A percentile compares a stretch with the other conserved stretches of the same genome.
Conservation (phyloP, 2,888 invertebrate species). For the Phania funesta region DNA sequence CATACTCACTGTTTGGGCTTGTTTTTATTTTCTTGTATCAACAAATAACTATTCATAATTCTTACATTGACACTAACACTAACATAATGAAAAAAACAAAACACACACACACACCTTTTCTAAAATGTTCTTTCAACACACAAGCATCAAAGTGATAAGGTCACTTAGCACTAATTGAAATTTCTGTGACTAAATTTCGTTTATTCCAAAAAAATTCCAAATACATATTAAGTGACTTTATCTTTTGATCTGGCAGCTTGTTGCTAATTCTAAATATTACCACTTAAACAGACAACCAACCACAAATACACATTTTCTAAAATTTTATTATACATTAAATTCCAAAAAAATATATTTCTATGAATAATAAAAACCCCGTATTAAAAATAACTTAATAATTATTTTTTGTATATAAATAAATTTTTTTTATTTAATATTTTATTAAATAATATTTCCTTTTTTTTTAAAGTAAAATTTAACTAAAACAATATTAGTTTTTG, state of each 20-base stretch:
- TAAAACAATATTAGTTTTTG: constrained; percentile 44
- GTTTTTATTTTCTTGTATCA: not conserved
- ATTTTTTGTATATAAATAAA: constrained; percentile 49
- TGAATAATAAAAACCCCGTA: constrained; percentile 10
- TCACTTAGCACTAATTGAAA: no score
- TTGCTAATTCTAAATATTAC: constrained; percentile 18
- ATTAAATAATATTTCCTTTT: constrained; percentile 28
- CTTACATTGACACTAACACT: no score
- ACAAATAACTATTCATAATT: constrained; percentile 49
- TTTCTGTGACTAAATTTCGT: no score
- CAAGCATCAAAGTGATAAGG: no score
- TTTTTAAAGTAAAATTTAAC: constrained; percentile 44
- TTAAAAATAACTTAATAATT: constrained; percentile 19
- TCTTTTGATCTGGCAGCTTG: no score
- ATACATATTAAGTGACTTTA: no score
- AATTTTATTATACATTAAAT: constrained; percentile 8
- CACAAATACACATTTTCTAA: constrained; percentile 47
- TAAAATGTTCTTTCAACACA: no score
- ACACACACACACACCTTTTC: no score
- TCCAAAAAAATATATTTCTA: constrained; percentile 24
- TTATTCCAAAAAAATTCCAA: no score
- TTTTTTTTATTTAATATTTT: constrained; percentile 25
- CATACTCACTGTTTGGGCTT: not conserved
- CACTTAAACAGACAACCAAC: constrained; percentile 23
- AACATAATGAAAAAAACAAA: no score